Conservation (phyloP, 2,888 invertebrate genomes). For the Scaptomyza flava region DNA sequence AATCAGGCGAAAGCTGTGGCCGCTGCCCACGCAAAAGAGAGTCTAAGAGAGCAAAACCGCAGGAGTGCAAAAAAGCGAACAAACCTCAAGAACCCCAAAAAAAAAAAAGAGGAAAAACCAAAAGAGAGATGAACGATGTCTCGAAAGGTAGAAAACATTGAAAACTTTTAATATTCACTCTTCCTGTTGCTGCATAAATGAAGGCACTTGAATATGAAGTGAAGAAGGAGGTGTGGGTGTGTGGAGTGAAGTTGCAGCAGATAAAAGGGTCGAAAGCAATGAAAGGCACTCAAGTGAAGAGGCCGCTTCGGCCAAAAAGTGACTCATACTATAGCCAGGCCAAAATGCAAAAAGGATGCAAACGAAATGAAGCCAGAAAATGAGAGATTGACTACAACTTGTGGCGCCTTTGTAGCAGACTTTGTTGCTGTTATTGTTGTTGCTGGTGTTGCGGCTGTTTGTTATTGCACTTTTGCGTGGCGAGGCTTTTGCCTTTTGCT, state of each 20-base stretch:
- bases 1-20: constrained; percentile 39
- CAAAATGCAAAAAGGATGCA: constrained; percentile 49
- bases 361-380: constrained; percentile 2
- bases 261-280: constrained; percentile 69
- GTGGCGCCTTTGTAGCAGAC: constrained; percentile 71
- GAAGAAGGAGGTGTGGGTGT: constrained; percentile 3
- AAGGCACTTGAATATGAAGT: constrained; percentile 52
- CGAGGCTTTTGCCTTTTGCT: constrained; percentile 31
- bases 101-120: constrained; percentile 8
- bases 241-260: constrained; percentile 38
- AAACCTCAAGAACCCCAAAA: constrained; percentile 26
- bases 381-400: constrained; percentile 65
- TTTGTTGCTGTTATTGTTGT: constrained; percentile 24
- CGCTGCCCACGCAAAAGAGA: constrained; percentile 32
- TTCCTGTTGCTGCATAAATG: constrained; percentile 73
- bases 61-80: constrained; percentile 18
- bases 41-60: constrained; percentile 1
- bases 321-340: constrained; percentile 43
- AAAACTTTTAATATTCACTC: constrained; percentile 75
- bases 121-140: constrained; percentile 25
- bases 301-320: constrained; percentile 39
- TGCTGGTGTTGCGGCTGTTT: constrained; percentile 52
- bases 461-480: constrained; percentile 81
- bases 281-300: constrained; percentile 64
- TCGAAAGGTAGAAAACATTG: constrained; percentile 65